Percentiles rank a stretch among this genome's conserved stretches.
Evolutionary conservation across 2,888 invertebrate species (phyloP).

Genomic region (Acanthopleura granulata): DNA sequence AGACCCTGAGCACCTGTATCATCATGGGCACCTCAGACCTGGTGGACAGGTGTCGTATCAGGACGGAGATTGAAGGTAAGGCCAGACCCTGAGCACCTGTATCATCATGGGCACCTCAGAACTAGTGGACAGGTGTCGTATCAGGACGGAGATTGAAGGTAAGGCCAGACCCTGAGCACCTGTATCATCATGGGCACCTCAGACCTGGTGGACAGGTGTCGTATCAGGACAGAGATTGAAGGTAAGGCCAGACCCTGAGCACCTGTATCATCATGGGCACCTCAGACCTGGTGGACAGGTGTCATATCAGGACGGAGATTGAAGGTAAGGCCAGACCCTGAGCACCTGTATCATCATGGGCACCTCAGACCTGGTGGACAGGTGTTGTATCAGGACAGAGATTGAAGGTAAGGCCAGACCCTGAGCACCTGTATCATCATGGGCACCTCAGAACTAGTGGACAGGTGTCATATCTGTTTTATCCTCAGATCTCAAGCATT

Average conservation of each 20-base stretch:
- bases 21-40: slow-evolving; percentile 66
- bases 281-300: slow-evolving; percentile 58
- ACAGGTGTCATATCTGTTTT: slow-evolving; percentile 52
- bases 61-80: slow-evolving; percentile 69
- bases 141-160: slow-evolving; percentile 70
- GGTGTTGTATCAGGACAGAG: slow-evolving; percentile 67
- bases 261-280: slow-evolving; percentile 70
- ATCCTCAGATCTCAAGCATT: no score
- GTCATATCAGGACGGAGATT: slow-evolving; percentile 67
- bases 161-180: slow-evolving; percentile 67
- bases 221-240: slow-evolving; percentile 68
- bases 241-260: slow-evolving; percentile 67
- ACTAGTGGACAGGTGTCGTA: slow-evolving; percentile 57
- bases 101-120: slow-evolving; percentile 67
- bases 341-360: slow-evolving; percentile 70
- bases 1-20: slow-evolving; percentile 70
- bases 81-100: slow-evolving; percentile 69
- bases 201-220: slow-evolving; percentile 58
- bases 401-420: slow-evolving; percentile 69
- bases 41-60: slow-evolving; percentile 57
- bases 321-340: slow-evolving; percentile 66
- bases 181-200: slow-evolving; percentile 68
- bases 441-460: slow-evolving; percentile 60
- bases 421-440: slow-evolving; percentile 70
- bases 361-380: slow-evolving; percentile 57